These are phyloP conservation scores for Lithobius niger DNA, from an alignment of 1,140 invertebrate species.

Conservation along the genomic window DNA sequence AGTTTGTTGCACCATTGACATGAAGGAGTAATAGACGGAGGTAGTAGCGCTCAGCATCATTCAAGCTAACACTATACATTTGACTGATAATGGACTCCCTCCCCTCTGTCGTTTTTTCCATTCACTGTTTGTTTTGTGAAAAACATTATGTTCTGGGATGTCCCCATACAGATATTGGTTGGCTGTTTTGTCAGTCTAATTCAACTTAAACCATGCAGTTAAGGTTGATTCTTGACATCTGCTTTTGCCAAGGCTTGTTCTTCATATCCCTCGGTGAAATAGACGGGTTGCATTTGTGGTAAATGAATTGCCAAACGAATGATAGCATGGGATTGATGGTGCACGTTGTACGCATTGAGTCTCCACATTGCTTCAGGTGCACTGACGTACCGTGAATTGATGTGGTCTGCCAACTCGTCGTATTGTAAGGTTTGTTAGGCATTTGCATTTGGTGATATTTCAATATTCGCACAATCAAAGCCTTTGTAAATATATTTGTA, in stretches of 20 bases:
- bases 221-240: background rate
- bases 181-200: background rate
- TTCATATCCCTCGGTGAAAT: background rate
- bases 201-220: conserved; percentile 1
- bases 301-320: conserved; percentile 32
- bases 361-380: conserved; percentile 31
- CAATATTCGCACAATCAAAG: background rate
- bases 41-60: background rate
- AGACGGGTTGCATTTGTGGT: conserved; percentile 22
- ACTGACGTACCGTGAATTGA: conserved; percentile 32
- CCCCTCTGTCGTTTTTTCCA: background rate
- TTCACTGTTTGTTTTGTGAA: background rate
- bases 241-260: background rate
- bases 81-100: background rate
- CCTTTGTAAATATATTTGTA: conserved; percentile 4
- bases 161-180: background rate
- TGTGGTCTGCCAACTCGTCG: conserved; percentile 28
- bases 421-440: conserved; percentile 17
- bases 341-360: conserved; percentile 28
- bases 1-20: background rate
- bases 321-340: conserved; percentile 27
- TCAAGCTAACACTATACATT: background rate
- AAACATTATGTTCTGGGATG: too few relatives aligned
- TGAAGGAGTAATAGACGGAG: background rate
- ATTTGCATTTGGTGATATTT: background rate